These are phyloP conservation scores for Campoletis raptor DNA, from an alignment of 2,888 invertebrate genomes.

Conservation along the genomic window DNA sequence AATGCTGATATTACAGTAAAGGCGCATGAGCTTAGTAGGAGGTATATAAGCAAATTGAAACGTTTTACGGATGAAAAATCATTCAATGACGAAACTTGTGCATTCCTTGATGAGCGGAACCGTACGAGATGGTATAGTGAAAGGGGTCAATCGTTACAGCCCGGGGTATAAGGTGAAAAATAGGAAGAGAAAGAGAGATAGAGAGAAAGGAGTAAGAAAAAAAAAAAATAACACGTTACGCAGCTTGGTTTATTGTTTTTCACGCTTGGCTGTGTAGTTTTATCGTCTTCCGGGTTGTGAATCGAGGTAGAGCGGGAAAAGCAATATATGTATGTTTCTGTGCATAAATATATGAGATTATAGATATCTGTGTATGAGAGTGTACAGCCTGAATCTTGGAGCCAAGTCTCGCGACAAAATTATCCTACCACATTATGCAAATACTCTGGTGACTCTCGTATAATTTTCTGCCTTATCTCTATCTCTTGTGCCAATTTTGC, in stretches of 20 bases:
- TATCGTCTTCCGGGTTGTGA: constrained; percentile 50
- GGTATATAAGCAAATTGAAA: constrained; percentile 38
- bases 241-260: constrained; percentile 56
- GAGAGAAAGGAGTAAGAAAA: background rate
- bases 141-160: constrained; percentile 11
- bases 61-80: constrained; percentile 49
- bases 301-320: background rate
- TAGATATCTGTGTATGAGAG: constrained; percentile 1
- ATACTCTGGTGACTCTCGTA: constrained; percentile 54
- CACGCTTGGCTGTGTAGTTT: constrained; percentile 57
- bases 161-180: background rate
- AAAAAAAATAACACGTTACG: constrained; percentile 23
- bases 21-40: background rate
- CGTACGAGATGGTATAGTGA: constrained; percentile 11
- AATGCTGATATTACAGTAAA: background rate
- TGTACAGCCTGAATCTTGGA: constrained; percentile 43
- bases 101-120: constrained; percentile 1
- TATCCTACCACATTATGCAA: constrained; percentile 62
- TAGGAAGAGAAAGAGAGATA: background rate
- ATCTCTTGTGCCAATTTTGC: constrained; percentile 41
- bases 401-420: constrained; percentile 41
- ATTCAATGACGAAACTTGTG: constrained; percentile 33
- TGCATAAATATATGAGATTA: background rate
- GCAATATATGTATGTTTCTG: constrained; percentile 5
- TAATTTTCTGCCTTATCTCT: constrained; percentile 65